Evolutionary conservation across 35 echinoderm and acorn worm species (phyloP).

Genomic region (Ophioderma brevispina): DNA sequence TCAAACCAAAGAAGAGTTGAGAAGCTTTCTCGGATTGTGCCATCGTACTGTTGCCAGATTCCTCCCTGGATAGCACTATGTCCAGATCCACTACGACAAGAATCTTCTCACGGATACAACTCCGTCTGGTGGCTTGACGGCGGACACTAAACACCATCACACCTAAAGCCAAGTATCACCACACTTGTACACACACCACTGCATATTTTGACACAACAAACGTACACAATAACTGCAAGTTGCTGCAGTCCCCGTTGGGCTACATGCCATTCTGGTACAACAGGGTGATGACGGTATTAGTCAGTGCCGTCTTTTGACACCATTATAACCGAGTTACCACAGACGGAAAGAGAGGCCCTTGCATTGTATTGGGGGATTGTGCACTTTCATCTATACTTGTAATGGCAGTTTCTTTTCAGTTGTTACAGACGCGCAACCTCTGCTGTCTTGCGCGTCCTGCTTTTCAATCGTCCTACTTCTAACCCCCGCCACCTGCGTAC

Average conservation of each 20-base stretch:
- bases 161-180: conserved; percentile 63
- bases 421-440: conserved; percentile 78
- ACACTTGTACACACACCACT: conserved; percentile 29
- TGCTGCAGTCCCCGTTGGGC: conserved; percentile 76
- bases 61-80: conserved; percentile 61
- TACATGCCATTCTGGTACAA: conserved; percentile 69
- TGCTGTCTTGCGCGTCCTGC: conserved; percentile 70
- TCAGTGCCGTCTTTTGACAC: conserved; percentile 39
- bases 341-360: conserved; percentile 53
- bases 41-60: conserved; percentile 66
- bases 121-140: conserved; percentile 46
- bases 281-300: too few relatives aligned
- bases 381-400: conserved; percentile 76
- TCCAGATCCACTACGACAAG: conserved; percentile 57
- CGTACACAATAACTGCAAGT: conserved; percentile 46
- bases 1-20: conserved; percentile 60
- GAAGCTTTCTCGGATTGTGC: conserved; percentile 75
- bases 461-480: conserved; percentile 65
- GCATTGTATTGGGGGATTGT: conserved; percentile 73
- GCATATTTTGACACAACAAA: conserved; percentile 66
- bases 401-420: conserved; percentile 69
- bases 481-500: conserved; percentile 66
- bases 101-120: conserved; percentile 48
- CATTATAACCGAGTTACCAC: neutral
- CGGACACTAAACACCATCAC: conserved; percentile 29